These are phyloP conservation scores for Eupithecia subfuscata DNA, from an alignment of 2,888 invertebrate genomes.

Conservation along the genomic window DNA sequence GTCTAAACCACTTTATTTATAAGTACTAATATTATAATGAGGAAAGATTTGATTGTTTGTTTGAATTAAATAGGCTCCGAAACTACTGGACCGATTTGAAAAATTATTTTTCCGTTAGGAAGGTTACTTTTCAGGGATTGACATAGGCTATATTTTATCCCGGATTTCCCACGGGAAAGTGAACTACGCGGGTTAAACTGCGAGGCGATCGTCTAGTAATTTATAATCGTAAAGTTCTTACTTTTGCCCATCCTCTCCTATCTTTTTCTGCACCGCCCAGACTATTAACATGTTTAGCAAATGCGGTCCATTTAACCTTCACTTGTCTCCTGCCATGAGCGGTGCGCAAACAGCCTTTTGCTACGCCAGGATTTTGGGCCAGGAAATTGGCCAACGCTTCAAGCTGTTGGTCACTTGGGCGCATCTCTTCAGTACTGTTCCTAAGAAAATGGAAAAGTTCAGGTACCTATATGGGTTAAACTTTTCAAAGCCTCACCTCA, in stretches of 20 bases:
- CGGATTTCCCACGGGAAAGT: too few relatives aligned
- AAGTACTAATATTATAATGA: too few relatives aligned
- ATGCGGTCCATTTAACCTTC: neutral
- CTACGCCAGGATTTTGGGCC: neutral
- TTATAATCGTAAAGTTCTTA: neutral
- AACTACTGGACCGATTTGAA: too few relatives aligned
- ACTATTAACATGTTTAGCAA: neutral
- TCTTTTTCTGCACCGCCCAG: neutral
- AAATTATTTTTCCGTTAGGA: too few relatives aligned
- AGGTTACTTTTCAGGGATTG: too few relatives aligned
- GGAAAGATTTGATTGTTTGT: too few relatives aligned
- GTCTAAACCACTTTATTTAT: too few relatives aligned
- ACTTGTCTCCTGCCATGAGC: constrained; percentile 1
- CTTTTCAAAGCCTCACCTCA: too few relatives aligned
- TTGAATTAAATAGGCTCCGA: too few relatives aligned
- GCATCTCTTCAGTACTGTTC: neutral
- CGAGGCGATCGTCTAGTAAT: too few relatives aligned
- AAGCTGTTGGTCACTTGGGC: neutral
- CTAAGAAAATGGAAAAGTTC: neutral
- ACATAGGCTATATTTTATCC: too few relatives aligned
- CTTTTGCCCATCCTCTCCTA: constrained; percentile 3
- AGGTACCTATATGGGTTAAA: neutral
- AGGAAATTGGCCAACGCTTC: constrained; percentile 6
- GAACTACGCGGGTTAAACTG: too few relatives aligned
- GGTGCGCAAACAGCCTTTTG: neutral